A percentile compares a stretch with the other conserved stretches of the same genome.
Conservation (phyloP, 1,140 invertebrate species). For the Octopus sinensis region DNA sequence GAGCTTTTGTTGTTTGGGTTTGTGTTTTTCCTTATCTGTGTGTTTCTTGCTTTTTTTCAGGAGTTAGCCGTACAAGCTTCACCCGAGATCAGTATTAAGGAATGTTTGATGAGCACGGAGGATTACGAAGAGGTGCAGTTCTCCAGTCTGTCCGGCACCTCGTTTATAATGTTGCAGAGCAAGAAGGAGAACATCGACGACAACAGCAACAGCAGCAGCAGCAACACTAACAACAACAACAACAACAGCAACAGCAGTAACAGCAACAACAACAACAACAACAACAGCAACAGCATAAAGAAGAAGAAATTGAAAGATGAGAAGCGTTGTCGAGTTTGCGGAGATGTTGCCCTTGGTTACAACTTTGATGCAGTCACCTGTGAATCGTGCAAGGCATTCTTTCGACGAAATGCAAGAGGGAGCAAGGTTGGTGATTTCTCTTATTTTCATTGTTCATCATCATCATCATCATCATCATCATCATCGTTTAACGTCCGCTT, state of each 20-base stretch:
- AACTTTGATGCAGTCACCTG: conserved; percentile 97
- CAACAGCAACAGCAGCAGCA: background rate
- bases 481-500: too few species aligned
- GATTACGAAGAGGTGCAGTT: background rate
- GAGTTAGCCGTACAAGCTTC: background rate
- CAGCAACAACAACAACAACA: too few species aligned
- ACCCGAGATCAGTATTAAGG: background rate
- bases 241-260: background rate
- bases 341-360: conserved; percentile 86
- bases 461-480: too few species aligned
- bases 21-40: too few species aligned
- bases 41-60: too few species aligned
- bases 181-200: background rate
- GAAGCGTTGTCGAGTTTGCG: conserved; percentile 71
- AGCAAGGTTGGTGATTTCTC: background rate
- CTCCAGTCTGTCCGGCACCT: background rate
- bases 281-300: background rate
- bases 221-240: background rate
- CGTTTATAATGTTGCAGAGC: background rate
- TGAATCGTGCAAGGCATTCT: conserved; percentile 97
- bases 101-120: background rate
- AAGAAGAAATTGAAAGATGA: conserved; percentile 53
- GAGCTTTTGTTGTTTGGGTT: too few species aligned
- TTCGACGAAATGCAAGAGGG: conserved; percentile 78
- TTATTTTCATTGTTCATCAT: too few species aligned